Evolutionary conservation across 2,797 vertebrate species (phyloP), one percentile per base, ranked within the genome.

Genomic region (Sebastes miniatus): DNA sequence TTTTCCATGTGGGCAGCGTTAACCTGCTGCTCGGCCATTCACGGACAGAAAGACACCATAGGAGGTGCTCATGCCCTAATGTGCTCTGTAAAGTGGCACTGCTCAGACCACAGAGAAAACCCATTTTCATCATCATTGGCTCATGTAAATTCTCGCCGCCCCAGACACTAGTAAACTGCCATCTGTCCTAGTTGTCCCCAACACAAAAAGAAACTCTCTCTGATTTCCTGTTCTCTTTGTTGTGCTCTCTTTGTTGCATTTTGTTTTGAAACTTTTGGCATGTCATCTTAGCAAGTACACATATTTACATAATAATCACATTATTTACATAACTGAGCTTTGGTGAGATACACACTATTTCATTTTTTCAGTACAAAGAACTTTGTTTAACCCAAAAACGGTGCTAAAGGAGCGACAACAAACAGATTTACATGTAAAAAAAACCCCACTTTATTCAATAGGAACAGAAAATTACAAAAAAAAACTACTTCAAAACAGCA

Each of bases 1-100:
- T 69, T 79, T 91, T 87, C 85, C 71, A 86, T 80, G 87, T 81
- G 90, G 87, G 84, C 83, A 87, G 81, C 66, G 85, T 93, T 94
- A 93, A 93, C 92, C 93, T 93, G 90, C 93, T 91, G 91, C 84
- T 95, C 59, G 79, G 84, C 81, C 87, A 66, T 85, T 92, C 88
- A 78, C 69, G 72, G 76, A 77, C 76, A 89, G 78, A 90, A 73
- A 90, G 82, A 64, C 84, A 83, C 91, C 81, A 75, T 39, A 70
- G 87, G 87, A 92, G 91, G 87, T 69, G 87, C 77, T 66, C 31
- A 9, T 80, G 77, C 73, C 73, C 79, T 93, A 90, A 93, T 93
- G 92, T 83, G 77, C 78, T 89, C 81, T 69, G 87, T 83, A 88
- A 90, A 92, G 87, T 77, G 86, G 59, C 81, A 67, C 77, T 22